Evolutionary conservation across 2,113 vertebrate genomes (phyloP), one percentile per base, ranked within the genome.

Genomic region (Alethe diademata): DNA sequence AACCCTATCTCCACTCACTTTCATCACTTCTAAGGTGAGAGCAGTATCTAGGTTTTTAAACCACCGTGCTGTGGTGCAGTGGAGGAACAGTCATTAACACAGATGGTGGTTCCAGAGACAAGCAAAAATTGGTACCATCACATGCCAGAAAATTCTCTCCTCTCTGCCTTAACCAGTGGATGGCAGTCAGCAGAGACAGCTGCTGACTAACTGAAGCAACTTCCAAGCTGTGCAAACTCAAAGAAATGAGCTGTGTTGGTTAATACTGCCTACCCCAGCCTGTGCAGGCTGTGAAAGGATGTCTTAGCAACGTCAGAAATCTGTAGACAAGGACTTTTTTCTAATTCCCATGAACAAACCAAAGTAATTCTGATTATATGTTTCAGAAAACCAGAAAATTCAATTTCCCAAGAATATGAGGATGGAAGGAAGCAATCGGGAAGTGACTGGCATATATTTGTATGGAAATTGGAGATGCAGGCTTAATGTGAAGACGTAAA

Each of bases 301-400:
- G 17, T 15, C 45, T 73, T 61, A 80, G 20, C 28, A 66, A 45
- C 33, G n/a, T 26, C 38, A 81, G 25, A 78, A 87, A 84, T 54
- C 8, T 38, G 24, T 50, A 70, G 56, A 54, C 12, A 78, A 53
- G 15, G 38, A 65, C 4, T 40, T 73, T 66, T 64, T 79, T 40
- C 40, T 47, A 67, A 67, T 65, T 17, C 7, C 4, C 28, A 51
- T 31, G 29, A 36, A 33, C 3, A 64, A 78, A 66, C 5, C 14
- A 9, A 70, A 71, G 4, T 31, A 57, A 93, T 71, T 74, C 20
- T 42, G 12, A 58, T 45, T 71, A 82, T 19, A 50, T 40, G 5
- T 75, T 88, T 88, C 83, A 92, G 53, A 83, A 79, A 83, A 86
- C 9, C 9, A 24, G 36, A 75, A 91, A 83, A 79, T 69, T 22